Conservation (phyloP, 1,140 invertebrate species). For the Leucophenga varia region DNA sequence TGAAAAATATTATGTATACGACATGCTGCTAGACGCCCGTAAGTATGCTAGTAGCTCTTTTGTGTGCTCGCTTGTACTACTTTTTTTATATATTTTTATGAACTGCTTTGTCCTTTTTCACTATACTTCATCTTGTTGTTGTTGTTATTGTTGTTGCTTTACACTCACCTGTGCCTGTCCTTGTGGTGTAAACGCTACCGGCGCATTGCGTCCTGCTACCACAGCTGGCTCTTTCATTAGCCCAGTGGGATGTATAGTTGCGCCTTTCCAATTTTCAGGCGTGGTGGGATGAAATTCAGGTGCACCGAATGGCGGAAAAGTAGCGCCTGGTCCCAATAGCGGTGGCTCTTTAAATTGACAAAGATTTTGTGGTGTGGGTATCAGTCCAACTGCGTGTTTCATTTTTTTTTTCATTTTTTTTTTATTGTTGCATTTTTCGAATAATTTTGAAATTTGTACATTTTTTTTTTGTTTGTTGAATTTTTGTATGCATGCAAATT, state of each 20-base stretch:
- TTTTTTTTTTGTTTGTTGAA: slow-evolving; percentile 25
- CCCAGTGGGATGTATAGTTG: slow-evolving; percentile 50
- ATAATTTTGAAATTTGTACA: not conserved
- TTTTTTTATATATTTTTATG: too few species aligned
- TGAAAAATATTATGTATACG: too few species aligned
- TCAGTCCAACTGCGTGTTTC: slow-evolving; percentile 31
- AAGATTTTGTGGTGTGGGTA: slow-evolving; percentile 55
- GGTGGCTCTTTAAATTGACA: slow-evolving; percentile 57
- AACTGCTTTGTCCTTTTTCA: too few species aligned
- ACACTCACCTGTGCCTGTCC: slow-evolving; percentile 52
- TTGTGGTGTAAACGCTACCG: slow-evolving; percentile 50
- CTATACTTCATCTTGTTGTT: too few species aligned
- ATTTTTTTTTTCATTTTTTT: slow-evolving; percentile 19
- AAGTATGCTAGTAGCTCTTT: too few species aligned
- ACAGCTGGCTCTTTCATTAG: slow-evolving; percentile 56
- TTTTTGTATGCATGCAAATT: not conserved
- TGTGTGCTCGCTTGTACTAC: too few species aligned
- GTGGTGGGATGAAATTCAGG: slow-evolving; percentile 55
- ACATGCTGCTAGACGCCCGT: too few species aligned
- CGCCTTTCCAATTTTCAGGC: slow-evolving; percentile 53
- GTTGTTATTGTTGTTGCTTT: not conserved
- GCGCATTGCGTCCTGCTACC: slow-evolving; percentile 50
- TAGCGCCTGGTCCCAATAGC: slow-evolving; percentile 53
- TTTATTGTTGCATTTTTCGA: slow-evolving; percentile 28
- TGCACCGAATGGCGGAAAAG: slow-evolving; percentile 51